These are phyloP conservation scores for Xestia xanthographa DNA, from an alignment of 2,888 invertebrate species.

Conservation along the genomic window DNA sequence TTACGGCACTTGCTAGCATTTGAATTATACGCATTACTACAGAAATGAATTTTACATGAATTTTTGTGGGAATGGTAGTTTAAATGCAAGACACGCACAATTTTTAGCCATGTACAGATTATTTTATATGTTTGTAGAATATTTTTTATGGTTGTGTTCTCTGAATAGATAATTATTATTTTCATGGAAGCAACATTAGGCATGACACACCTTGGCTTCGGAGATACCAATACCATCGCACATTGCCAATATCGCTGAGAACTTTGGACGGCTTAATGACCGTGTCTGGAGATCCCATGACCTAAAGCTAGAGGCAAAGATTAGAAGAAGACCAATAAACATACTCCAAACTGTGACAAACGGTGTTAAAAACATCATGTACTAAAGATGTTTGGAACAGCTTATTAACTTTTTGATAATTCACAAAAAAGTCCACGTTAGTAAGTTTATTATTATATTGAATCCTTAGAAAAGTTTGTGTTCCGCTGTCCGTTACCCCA, in stretches of 20 bases:
- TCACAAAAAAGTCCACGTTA: neutral
- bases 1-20: constrained; percentile 33
- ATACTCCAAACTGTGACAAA: neutral
- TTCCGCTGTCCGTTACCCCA: neutral
- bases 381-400: neutral
- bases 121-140: neutral
- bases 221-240: too few species aligned
- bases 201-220: too few species aligned
- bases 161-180: neutral
- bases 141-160: neutral
- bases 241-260: too few species aligned
- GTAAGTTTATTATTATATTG: neutral
- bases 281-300: too few species aligned
- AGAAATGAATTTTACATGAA: constrained; percentile 8
- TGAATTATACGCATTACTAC: constrained; percentile 34
- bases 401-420: neutral
- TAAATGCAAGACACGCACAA: neutral
- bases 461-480: neutral
- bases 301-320: too few species aligned
- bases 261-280: too few species aligned
- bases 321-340: neutral
- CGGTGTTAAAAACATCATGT: neutral
- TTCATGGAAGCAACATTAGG: too few species aligned
- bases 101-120: neutral
- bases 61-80: neutral